phyloP scores from a whole-genome alignment of 2,113 vertebrate species.

The Felis catus region DNA sequence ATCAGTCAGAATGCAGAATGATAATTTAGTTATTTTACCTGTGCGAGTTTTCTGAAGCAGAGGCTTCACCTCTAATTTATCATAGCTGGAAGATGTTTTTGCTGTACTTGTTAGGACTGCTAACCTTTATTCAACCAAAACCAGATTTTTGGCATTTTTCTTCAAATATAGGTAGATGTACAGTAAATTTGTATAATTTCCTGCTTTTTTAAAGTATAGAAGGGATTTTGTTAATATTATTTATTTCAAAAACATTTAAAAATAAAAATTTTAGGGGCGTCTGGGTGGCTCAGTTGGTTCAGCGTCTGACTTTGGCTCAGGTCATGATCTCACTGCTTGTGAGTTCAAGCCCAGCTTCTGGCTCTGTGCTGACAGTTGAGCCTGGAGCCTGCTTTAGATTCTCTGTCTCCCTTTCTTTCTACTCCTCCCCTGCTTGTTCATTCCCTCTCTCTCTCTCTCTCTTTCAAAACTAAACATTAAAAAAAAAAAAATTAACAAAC shows the following conservation, averaged over 20 bases:
- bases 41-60: neutral
- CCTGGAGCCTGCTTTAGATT: too few species aligned
- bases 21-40: neutral
- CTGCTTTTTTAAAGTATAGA: neutral
- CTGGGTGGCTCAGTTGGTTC: too few species aligned
- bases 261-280: neutral
- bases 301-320: too few species aligned
- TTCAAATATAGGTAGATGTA: neutral
- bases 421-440: too few species aligned
- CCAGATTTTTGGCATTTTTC: neutral
- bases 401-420: too few species aligned
- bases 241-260: neutral
- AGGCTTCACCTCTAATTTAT: neutral
- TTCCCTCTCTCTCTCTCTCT: too few species aligned
- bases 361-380: too few species aligned
- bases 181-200: neutral
- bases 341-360: too few species aligned
- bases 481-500: neutral
- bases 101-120: neutral
- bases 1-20: neutral
- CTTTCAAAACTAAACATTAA: too few species aligned
- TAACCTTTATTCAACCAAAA: neutral
- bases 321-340: too few species aligned
- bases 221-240: neutral
- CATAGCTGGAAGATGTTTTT: slow-evolving; percentile 4